phyloP scores from a whole-genome alignment of 2,888 invertebrate genomes.

The Drosophila emarginata region DNA sequence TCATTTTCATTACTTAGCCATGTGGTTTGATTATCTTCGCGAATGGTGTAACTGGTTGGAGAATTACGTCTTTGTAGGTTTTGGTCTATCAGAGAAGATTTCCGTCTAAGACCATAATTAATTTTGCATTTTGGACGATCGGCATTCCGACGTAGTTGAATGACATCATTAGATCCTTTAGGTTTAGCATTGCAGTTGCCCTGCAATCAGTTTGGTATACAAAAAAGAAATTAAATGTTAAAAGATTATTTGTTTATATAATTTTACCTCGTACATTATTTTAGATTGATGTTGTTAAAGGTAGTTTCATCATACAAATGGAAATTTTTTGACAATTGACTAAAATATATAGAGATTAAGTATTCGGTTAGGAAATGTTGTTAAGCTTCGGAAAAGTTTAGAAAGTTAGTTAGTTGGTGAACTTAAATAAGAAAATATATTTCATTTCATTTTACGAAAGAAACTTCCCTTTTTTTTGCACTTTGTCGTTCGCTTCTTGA shows the following conservation, averaged over 20 bases:
- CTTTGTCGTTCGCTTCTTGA: slow-evolving; percentile 7
- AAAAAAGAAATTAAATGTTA: background rate
- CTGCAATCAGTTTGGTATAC: background rate
- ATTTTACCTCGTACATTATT: background rate
- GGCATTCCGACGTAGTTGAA: background rate
- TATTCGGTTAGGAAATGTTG: no score
- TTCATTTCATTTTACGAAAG: background rate
- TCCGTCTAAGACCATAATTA: background rate
- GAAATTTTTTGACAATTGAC: no score
- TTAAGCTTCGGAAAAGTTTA: background rate
- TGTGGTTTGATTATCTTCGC: background rate
- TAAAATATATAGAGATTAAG: no score
- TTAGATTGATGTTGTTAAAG: background rate
- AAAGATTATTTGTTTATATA: background rate
- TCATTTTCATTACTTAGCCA: background rate
- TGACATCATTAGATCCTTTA: background rate
- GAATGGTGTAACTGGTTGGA: background rate
- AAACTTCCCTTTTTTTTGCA: slow-evolving; percentile 8
- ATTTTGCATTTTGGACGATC: background rate
- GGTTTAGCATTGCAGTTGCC: background rate
- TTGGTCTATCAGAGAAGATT: background rate
- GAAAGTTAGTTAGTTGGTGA: background rate
- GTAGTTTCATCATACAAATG: no score
- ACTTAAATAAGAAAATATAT: background rate
- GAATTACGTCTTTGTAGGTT: background rate